Evolutionary conservation across 2,797 vertebrate species (phyloP).

Genomic region (Eidolon dupreanum): DNA sequence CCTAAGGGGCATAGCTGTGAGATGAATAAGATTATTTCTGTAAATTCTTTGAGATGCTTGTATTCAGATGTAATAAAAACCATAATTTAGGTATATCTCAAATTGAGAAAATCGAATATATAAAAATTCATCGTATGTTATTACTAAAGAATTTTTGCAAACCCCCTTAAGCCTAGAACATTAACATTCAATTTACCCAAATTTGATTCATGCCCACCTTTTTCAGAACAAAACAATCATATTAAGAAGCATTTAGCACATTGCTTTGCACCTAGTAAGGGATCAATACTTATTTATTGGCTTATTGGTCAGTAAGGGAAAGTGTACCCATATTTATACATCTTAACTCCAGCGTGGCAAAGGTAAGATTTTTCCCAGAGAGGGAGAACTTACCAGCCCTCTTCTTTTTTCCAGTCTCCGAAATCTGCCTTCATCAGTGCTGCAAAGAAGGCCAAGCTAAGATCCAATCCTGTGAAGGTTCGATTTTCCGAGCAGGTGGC

Average conservation of each 20-base stretch:
- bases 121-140: constrained; percentile 42
- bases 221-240: constrained; percentile 20
- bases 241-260: constrained; percentile 15
- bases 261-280: constrained; percentile 2
- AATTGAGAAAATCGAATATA: constrained; percentile 56
- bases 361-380: not conserved
- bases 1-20: constrained; percentile 30
- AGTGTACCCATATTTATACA: not conserved
- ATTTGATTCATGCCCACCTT: constrained; percentile 33
- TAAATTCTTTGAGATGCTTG: constrained; percentile 36
- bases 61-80: constrained; percentile 56
- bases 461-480: constrained; percentile 97
- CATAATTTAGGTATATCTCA: constrained; percentile 23
- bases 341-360: constrained; percentile 51
- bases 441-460: constrained; percentile 97
- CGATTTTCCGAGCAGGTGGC: constrained; percentile 99
- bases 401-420: constrained; percentile 92
- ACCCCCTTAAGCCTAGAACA: constrained; percentile 29
- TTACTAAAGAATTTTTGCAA: constrained; percentile 51
- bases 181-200: constrained; percentile 55
- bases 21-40: constrained; percentile 55
- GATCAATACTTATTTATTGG: constrained; percentile 42
- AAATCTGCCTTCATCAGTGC: constrained; percentile 99
- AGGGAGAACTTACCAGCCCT: constrained; percentile 58
- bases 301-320: constrained; percentile 31